Evolutionary conservation across 2,888 invertebrate genomes (phyloP), one percentile per base, ranked within the genome.

Genomic region (Ferrisia virgata): DNA sequence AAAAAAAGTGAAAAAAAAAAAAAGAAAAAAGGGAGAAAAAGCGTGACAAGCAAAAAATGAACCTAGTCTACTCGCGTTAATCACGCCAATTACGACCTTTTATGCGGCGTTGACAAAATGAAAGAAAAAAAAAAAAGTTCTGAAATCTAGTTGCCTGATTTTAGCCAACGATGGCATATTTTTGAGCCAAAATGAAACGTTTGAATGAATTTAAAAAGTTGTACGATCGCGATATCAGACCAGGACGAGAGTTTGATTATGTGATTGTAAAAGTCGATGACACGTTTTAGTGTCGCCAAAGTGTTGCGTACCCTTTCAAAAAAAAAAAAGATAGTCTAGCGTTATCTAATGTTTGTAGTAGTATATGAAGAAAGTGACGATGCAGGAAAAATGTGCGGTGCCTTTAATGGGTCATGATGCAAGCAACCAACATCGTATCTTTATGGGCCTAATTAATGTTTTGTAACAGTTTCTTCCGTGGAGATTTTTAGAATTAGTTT

Each of bases 21-120:
- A n/a, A n/a, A n/a, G n/a, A n/a, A n/a, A n/a, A n/a, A n/a, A n/a
- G n/a, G n/a, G n/a, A n/a, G n/a, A n/a, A n/a, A 72, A 72, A 33
- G 64, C 15, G 15, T 31, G 72, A 72, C 72, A 72, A 72, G 72
- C 72, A 72, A 72, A 72, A 64, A 72, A 72, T 72, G 72, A 72
- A 33, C 58, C 58, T n/a, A 72, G 72, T 72, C 72, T 72, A 72
- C 31, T n/a, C 31, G 72, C 72, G 72, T 72, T 72, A 72, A 72
- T 72, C 72, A 72, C 36, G 72, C 72, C 72, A 72, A 72, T 72
- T 72, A 72, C 72, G 72, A 72, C 72, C 72, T 72, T 72, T 72
- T 72, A 64, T 72, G 72, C 72, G 72, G 72, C 58, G 58, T 64
- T 64, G 58, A 64, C 58, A 25, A 64, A 64, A 64, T n/a, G n/a